Percentiles rank a stretch among this genome's conserved stretches.
Evolutionary conservation across 2,888 invertebrate species (phyloP).

Genomic region (Oithona nana): DNA sequence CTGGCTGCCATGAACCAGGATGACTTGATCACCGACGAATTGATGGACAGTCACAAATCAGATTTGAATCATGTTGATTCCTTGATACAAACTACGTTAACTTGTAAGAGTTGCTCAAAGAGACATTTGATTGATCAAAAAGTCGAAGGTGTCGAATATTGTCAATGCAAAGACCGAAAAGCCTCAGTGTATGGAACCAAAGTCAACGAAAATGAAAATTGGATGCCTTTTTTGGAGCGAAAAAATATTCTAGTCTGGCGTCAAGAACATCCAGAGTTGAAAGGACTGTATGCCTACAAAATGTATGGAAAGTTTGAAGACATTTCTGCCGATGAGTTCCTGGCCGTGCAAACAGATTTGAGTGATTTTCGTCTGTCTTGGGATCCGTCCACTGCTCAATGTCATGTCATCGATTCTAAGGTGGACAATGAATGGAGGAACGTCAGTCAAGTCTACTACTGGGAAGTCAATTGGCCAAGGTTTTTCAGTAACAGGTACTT

Average conservation of each 20-base stretch:
- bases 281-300: conserved; percentile 15
- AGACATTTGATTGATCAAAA: background rate
- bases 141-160: background rate
- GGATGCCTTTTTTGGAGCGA: conserved; percentile 13
- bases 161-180: background rate
- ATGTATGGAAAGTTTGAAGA: conserved; percentile 15
- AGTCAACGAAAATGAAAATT: background rate
- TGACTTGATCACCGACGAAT: background rate
- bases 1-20: no score
- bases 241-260: conserved; percentile 14
- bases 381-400: conserved; percentile 9
- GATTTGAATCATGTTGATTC: background rate
- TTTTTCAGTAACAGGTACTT: conserved; percentile 15
- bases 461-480: conserved; percentile 14
- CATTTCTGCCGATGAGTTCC: conserved; percentile 8
- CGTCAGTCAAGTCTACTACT: conserved; percentile 8
- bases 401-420: background rate
- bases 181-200: background rate
- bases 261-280: conserved; percentile 1
- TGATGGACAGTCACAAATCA: background rate
- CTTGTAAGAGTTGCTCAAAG: background rate
- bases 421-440: background rate
- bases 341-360: conserved; percentile 7
- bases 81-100: background rate
- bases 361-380: conserved; percentile 7